phyloP scores from a whole-genome alignment of 2,113 vertebrate genomes.

The Callipepla californica region DNA sequence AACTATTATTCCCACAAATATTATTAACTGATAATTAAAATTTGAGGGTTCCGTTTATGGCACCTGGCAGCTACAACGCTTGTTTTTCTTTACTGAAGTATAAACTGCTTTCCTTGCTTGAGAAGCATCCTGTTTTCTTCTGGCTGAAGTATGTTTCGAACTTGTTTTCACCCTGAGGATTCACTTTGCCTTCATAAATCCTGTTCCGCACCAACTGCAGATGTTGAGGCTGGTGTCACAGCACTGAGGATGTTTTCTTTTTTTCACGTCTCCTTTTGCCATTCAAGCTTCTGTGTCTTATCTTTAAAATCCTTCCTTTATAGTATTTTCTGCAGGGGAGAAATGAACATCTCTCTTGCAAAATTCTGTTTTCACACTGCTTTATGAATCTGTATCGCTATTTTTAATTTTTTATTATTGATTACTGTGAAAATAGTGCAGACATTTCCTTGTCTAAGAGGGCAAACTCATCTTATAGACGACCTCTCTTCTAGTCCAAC shows the following conservation, averaged over 20 bases:
- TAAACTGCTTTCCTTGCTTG: constrained; percentile 32
- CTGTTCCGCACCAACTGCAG: constrained; percentile 25
- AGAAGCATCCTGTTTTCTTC: constrained; percentile 59
- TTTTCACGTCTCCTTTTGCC: not conserved
- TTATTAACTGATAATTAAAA: not conserved
- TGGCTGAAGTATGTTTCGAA: constrained; percentile 26
- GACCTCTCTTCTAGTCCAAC: not conserved
- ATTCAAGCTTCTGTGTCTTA: not conserved
- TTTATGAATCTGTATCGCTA: not conserved
- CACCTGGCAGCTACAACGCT: not conserved
- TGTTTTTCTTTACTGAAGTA: constrained; percentile 32
- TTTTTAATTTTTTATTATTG: not conserved
- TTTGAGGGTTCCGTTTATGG: not conserved
- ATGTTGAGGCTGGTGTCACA: constrained; percentile 31
- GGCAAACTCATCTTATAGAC: not conserved
- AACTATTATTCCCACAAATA: not conserved
- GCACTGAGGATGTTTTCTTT: constrained; percentile 50
- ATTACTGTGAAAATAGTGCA: not conserved
- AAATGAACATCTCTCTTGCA: not conserved
- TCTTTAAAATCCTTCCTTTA: not conserved
- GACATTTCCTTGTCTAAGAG: not conserved
- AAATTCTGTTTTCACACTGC: not conserved
- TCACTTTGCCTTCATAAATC: constrained; percentile 41
- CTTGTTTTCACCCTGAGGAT: constrained; percentile 50
- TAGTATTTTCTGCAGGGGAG: not conserved